phyloP scores from a whole-genome alignment of 2,888 invertebrate genomes.

The Apotomis betuletana region DNA sequence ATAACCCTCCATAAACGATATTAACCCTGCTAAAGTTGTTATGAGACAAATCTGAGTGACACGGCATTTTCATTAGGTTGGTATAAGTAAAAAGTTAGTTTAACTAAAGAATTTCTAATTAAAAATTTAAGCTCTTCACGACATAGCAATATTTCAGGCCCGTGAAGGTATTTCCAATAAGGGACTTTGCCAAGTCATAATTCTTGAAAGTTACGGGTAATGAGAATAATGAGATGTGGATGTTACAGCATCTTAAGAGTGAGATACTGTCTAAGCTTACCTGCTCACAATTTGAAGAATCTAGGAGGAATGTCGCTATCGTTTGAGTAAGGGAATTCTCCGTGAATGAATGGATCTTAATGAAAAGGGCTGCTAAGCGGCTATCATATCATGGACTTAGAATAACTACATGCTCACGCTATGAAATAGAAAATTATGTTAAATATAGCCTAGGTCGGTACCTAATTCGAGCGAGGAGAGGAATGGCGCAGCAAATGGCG shows the following conservation, averaged over 20 bases:
- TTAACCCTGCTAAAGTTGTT: conserved; percentile 7
- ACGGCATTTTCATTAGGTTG: conserved; percentile 80
- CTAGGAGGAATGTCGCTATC: background rate
- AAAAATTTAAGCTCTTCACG: conserved; percentile 83
- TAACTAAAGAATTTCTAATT: conserved; percentile 82
- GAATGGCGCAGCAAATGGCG: conserved; percentile 69
- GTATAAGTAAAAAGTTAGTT: conserved; percentile 81
- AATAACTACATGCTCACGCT: conserved; percentile 4
- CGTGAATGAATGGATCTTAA: background rate
- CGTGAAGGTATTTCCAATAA: conserved; percentile 84
- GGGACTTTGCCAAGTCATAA: conserved; percentile 84
- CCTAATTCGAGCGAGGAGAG: conserved; percentile 64
- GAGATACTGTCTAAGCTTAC: conserved; percentile 26
- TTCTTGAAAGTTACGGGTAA: conserved; percentile 83
- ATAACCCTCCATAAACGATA: background rate
- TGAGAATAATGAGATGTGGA: conserved; percentile 84
- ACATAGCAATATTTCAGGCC: conserved; percentile 83
- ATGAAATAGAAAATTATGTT: conserved; percentile 56
- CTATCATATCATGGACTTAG: conserved; percentile 1
- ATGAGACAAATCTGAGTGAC: conserved; percentile 58
- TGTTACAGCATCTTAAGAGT: conserved; percentile 78
- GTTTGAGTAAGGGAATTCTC: background rate
- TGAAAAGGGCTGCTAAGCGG: background rate
- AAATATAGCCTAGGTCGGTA: conserved; percentile 61
- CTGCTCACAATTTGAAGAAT: conserved; percentile 11